These are phyloP conservation scores for Dryadula phaetusa DNA, from an alignment of 2,888 invertebrate genomes.

Conservation along the genomic window DNA sequence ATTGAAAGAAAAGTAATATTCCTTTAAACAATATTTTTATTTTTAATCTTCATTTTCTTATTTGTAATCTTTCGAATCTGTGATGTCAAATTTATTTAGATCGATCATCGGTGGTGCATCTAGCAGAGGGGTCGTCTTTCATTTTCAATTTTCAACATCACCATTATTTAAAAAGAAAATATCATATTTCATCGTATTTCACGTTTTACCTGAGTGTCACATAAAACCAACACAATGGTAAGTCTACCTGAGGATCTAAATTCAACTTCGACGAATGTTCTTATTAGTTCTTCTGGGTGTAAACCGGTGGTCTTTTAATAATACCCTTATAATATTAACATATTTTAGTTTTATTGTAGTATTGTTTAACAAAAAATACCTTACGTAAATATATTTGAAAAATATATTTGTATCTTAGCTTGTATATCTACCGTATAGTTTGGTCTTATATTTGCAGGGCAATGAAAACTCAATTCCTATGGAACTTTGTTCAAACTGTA, in stretches of 20 bases:
- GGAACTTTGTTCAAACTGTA: constrained; percentile 98
- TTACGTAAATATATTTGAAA: background rate
- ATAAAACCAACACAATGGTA: constrained; percentile 38
- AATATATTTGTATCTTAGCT: background rate
- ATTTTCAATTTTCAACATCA: constrained; percentile 36
- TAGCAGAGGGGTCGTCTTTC: constrained; percentile 40
- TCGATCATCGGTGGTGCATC: constrained; percentile 55
- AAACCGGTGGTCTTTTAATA: constrained; percentile 28
- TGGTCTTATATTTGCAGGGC: constrained; percentile 86
- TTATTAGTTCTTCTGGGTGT: constrained; percentile 28
- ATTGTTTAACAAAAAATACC: background rate
- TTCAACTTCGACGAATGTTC: constrained; percentile 14
- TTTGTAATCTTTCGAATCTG: constrained; percentile 43
- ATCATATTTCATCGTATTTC: constrained; percentile 1
- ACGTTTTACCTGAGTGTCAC: constrained; percentile 18
- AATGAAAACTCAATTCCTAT: constrained; percentile 98
- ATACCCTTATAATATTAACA: background rate
- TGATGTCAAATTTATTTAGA: constrained; percentile 52
- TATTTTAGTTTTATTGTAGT: background rate
- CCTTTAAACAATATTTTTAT: background rate
- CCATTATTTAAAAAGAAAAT: constrained; percentile 7
- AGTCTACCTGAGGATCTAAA: constrained; percentile 2
- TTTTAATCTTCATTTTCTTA: constrained; percentile 28
- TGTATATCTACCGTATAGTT: background rate
- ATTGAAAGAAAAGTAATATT: background rate